phyloP scores from a whole-genome alignment of 2,113 vertebrate genomes.

The Heterochromis multidens region DNA sequence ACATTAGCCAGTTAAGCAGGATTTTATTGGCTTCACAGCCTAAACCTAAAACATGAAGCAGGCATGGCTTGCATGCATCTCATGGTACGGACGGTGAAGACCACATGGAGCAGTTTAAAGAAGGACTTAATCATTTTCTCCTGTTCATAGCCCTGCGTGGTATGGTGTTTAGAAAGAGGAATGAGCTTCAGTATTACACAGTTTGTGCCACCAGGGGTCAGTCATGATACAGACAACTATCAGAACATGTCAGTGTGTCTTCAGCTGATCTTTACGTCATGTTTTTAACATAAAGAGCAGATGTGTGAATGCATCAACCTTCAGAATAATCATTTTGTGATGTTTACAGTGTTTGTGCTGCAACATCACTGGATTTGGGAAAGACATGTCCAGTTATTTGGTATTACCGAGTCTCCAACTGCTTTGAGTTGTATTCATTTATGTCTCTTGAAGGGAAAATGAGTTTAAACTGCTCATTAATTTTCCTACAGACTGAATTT shows the following conservation, averaged over 20 bases:
- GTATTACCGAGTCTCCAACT: too few species aligned
- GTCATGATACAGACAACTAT: neutral
- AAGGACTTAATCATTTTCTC: too few species aligned
- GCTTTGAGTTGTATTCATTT: too few species aligned
- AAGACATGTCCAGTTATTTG: too few species aligned
- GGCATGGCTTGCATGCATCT: rapidly evolving
- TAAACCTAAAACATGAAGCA: neutral
- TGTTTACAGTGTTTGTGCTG: neutral
- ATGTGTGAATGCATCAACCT: neutral
- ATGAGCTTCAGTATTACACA: neutral
- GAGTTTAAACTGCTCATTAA: too few species aligned
- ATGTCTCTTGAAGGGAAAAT: neutral
- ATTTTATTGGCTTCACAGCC: neutral
- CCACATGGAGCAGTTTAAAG: too few species aligned
- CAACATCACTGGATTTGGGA: neutral
- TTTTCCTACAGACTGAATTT: neutral
- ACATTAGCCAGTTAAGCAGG: neutral
- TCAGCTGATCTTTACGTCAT: neutral
- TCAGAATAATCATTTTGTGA: neutral
- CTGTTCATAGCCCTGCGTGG: too few species aligned
- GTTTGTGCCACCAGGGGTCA: neutral
- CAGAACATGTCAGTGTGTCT: neutral
- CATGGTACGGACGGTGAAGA: too few species aligned
- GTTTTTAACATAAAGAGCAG: neutral
- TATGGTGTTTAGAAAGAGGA: too few species aligned